A percentile compares a stretch with the other conserved stretches of the same genome.
phyloP scores from a whole-genome alignment of 2,113 vertebrate genomes.

The Pitta sordida region DNA sequence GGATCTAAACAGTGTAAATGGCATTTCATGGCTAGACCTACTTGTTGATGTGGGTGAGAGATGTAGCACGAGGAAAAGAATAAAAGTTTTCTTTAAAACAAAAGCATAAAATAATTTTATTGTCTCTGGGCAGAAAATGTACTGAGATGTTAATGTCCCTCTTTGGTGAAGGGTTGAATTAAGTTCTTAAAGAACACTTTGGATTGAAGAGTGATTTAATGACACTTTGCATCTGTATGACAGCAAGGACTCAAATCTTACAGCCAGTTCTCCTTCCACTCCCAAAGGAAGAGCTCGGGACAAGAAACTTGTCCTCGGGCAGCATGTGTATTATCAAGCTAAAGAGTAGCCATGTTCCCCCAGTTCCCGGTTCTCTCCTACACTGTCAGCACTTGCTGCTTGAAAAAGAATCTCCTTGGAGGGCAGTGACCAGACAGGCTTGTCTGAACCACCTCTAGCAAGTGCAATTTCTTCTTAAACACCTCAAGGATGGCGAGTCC shows the following conservation, averaged over 20 bases:
- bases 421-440: not conserved
- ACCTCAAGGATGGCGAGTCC: no score
- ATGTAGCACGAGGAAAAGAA: not conserved
- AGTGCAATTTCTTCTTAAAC: no score
- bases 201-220: not conserved
- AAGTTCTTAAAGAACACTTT: not conserved
- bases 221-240: not conserved
- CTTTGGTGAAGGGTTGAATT: not conserved
- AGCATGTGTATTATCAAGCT: not conserved
- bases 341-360: not conserved
- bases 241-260: not conserved
- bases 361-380: not conserved
- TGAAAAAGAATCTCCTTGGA: not conserved
- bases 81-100: not conserved
- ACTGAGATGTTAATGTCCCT: not conserved
- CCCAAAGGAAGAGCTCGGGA: not conserved
- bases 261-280: not conserved
- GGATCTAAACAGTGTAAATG: not conserved
- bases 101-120: not conserved
- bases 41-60: not conserved
- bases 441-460: not conserved
- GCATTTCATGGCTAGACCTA: not conserved
- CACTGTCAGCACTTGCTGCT: not conserved
- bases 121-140: not conserved
- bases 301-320: not conserved